Evolutionary conservation across 1,140 invertebrate genomes (phyloP), one percentile per base, ranked within the genome.

Genomic region (Helicoverpa zea): DNA sequence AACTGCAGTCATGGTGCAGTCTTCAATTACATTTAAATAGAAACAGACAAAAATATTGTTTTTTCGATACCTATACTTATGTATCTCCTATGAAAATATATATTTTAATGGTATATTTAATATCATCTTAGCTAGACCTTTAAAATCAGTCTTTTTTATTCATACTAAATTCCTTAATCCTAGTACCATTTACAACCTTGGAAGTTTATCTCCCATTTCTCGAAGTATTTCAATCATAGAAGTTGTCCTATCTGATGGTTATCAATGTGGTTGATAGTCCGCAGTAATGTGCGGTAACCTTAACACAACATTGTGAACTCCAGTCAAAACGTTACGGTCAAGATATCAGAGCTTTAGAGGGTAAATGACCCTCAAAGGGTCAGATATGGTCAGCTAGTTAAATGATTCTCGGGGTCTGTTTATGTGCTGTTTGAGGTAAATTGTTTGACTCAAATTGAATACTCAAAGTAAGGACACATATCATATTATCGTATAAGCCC

Each of bases 321-420:
- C 12, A 23, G 18, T 59, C 58, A 29, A 47, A 16, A 47, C 35
- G 35, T 49, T 66, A 47, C 10, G 63, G 63, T 66, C 63, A 66
- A 66, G 35, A 66, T 9, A 66, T n/a, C 10, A 7, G n/a, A 14
- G 10, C 0, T 47, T 16, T n/a, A 49, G 35, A 16, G 63, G 35
- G 30, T 49, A 66, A 66, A 66, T 66, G 16, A 30, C 63, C 63
- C 16, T 30, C 16, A 47, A 16, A 47, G 63, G 63, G 63, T 66
- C 61, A 64, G 61, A 64, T 49, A 47, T 47, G 35, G n/a, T 18
- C 35, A 66, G 63, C 43, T n/a, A 47, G 63, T 66, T 47, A 66
- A 66, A 66, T 66, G 63, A 66, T 66, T 66, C 18, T 43, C 12
- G 35, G 63, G 35, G 30, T 14, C 63, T 12, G 35, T 49, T 66